A percentile compares a stretch with the other conserved stretches of the same genome.
Evolutionary conservation across 2,113 vertebrate genomes (phyloP).

Genomic region (Rhinolophus ferrumequinum): DNA sequence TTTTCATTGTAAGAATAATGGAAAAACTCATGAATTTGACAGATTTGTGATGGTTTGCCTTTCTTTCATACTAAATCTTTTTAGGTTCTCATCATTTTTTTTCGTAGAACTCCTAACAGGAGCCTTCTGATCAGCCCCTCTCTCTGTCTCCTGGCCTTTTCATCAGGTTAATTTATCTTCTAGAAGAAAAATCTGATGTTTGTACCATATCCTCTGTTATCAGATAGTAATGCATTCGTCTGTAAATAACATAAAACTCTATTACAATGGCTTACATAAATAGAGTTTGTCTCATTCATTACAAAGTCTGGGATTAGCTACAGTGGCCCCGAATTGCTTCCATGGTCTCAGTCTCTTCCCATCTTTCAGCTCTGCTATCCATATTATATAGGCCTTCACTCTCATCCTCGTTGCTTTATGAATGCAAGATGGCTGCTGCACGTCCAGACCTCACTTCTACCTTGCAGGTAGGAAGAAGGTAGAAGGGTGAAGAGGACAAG

Average conservation of each 20-base stretch:
- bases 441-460: not conserved
- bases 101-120: not conserved
- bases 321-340: not conserved
- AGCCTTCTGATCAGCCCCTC: not conserved
- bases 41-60: not conserved
- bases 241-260: not conserved
- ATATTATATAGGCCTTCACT: not conserved
- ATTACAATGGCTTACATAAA: not conserved
- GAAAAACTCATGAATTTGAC: not conserved
- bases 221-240: not conserved
- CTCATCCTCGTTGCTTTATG: not conserved
- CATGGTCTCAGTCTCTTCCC: not conserved
- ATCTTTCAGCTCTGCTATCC: not conserved
- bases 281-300: not conserved
- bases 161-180: not conserved
- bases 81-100: not conserved
- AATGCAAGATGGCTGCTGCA: not conserved
- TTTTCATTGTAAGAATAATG: slow-evolving; percentile 25
- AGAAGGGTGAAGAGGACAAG: not conserved
- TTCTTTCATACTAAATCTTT: not conserved
- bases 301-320: not conserved
- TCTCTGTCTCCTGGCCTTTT: not conserved
- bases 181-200: not conserved
- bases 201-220: not conserved
- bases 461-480: not conserved